phyloP scores from a whole-genome alignment of 1,140 invertebrate genomes.

The Eulimnadia texana region DNA sequence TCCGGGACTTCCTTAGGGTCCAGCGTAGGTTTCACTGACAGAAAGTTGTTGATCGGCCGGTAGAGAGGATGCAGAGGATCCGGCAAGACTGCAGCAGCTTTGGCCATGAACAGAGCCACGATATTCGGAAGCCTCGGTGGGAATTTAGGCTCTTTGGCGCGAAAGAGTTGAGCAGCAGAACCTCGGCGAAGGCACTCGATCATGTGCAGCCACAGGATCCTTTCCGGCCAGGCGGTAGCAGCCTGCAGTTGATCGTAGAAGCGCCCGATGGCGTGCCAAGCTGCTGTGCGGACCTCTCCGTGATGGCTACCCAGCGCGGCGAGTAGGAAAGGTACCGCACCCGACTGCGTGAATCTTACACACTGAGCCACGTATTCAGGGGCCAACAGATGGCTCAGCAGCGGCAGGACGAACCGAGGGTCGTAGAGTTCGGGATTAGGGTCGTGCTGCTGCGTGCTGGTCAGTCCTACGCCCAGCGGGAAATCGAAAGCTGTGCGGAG shows the following conservation, averaged over 20 bases:
- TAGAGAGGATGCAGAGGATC: conserved; percentile 52
- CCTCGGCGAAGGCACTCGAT: conserved; percentile 37
- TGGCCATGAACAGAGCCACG: conserved; percentile 50
- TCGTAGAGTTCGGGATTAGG: conserved; percentile 40
- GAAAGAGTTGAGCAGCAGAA: conserved; percentile 20
- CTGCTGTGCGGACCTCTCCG: conserved; percentile 39
- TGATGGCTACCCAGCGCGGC: conserved; percentile 43
- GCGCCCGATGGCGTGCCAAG: conserved; percentile 45
- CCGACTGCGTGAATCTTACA: conserved; percentile 44
- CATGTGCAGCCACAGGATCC: conserved; percentile 33
- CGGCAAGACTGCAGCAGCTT: conserved; percentile 43
- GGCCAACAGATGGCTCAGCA: conserved; percentile 45
- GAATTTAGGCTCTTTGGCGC: neutral
- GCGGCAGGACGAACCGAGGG: conserved; percentile 51
- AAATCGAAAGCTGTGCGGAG: conserved; percentile 51
- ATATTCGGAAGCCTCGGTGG: conserved; percentile 43
- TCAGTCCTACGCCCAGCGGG: conserved; percentile 31
- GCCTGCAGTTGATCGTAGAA: conserved; percentile 51
- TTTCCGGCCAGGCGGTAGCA: conserved; percentile 33
- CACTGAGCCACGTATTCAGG: conserved; percentile 47
- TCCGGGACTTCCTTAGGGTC: conserved; percentile 58
- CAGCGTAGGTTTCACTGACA: conserved; percentile 49
- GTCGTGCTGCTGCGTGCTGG: conserved; percentile 18
- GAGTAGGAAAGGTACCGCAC: conserved; percentile 46
- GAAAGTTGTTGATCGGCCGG: conserved; percentile 46